These are phyloP conservation scores for Hormiphora californensis DNA, from an alignment of 37 sponge, comb jelly and placozoan genomes.

Conservation along the genomic window DNA sequence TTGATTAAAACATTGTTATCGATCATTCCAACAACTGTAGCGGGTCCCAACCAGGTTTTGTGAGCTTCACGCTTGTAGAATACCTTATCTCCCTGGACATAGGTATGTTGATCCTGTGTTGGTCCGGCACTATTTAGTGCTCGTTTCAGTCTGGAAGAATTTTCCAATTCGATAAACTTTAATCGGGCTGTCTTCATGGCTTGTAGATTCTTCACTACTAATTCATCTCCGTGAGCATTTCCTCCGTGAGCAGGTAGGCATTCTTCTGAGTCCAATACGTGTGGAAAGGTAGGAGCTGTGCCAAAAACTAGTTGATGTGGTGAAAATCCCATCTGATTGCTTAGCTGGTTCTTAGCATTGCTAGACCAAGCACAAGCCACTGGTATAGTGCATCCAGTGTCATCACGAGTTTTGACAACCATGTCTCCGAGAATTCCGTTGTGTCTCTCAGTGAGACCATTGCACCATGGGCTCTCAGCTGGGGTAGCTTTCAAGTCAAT, in stretches of 20 bases:
- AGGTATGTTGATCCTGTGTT: not conserved
- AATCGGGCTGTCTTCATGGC: not conserved
- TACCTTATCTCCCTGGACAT: not conserved
- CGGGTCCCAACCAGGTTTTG: conserved; percentile 6
- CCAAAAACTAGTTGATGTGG: conserved; percentile 37
- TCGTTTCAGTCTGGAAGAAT: not conserved
- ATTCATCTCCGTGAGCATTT: too few species aligned
- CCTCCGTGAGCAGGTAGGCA: too few species aligned
- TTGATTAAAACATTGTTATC: not conserved
- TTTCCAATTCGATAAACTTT: not conserved
- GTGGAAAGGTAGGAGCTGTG: not conserved
- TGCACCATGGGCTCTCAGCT: not conserved
- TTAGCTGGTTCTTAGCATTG: conserved; percentile 31
- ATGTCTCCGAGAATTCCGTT: conserved; percentile 12
- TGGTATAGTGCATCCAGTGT: not conserved
- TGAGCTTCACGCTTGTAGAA: not conserved
- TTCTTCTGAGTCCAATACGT: too few species aligned
- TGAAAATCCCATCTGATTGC: not conserved
- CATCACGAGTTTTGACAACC: not conserved
- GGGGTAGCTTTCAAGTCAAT: too few species aligned
- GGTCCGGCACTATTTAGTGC: not conserved
- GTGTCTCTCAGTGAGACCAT: not conserved
- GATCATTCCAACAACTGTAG: not conserved
- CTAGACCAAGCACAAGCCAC: not conserved
- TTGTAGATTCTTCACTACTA: too few species aligned